These are phyloP conservation scores for Steatocranus sp. DNA, from an alignment of 2,797 vertebrate species.

Conservation along the genomic window DNA sequence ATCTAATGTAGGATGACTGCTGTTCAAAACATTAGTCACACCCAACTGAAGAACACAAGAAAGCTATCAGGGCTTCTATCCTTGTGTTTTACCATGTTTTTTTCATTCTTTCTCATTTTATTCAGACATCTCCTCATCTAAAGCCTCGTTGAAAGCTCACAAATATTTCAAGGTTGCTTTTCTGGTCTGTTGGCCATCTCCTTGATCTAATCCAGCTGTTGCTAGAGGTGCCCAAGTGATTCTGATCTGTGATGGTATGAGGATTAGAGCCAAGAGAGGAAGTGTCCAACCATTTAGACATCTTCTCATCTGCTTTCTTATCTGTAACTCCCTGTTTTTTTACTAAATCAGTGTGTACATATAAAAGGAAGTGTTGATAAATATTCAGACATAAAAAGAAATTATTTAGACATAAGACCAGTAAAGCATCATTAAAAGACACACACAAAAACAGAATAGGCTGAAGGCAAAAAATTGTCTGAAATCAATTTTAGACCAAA, in stretches of 20 bases:
- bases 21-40: conserved; percentile 34
- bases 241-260: background rate
- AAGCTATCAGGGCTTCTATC: conserved; percentile 48
- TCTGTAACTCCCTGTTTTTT: background rate
- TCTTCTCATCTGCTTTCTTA: background rate
- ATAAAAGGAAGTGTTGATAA: background rate
- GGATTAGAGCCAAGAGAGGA: background rate
- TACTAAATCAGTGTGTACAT: background rate
- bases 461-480: background rate
- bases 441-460: background rate
- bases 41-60: conserved; percentile 32
- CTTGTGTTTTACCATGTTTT: conserved; percentile 23
- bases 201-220: background rate
- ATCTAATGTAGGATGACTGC: conserved; percentile 33
- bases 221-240: background rate
- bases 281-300: background rate
- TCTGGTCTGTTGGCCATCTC: background rate
- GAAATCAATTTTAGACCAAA: background rate
- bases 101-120: conserved; percentile 12
- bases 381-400: background rate
- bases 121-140: background rate
- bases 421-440: background rate
- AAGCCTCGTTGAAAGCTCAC: conserved; percentile 16
- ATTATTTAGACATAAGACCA: background rate
- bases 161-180: conserved; percentile 29